phyloP scores from a whole-genome alignment of 2,113 vertebrate genomes.

The Ia io region DNA sequence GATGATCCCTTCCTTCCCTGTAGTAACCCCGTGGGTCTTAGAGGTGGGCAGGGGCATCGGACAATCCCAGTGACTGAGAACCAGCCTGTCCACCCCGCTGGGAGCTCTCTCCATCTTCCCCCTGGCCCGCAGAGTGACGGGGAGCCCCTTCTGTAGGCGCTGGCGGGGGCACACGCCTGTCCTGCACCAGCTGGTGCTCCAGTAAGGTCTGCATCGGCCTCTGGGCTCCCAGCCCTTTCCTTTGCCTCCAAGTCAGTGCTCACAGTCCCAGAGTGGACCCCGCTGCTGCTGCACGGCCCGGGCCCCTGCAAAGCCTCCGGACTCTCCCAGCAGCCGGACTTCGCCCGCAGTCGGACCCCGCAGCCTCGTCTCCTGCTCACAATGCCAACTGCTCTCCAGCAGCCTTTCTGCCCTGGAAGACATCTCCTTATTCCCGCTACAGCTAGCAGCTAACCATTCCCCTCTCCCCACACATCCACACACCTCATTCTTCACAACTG shows the following conservation, averaged over 20 bases:
- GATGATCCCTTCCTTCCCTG: background rate
- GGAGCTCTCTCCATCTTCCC: background rate
- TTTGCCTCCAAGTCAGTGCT: background rate
- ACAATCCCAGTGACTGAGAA: background rate
- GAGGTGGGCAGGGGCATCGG: background rate
- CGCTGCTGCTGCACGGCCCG: background rate
- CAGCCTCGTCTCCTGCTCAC: background rate
- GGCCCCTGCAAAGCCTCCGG: background rate
- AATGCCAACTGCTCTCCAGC: background rate
- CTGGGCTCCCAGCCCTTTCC: background rate
- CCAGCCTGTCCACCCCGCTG: background rate
- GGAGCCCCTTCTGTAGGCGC: background rate
- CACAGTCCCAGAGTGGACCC: background rate
- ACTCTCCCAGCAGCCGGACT: background rate
- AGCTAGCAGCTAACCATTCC: background rate
- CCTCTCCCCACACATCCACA: background rate
- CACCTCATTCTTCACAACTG: background rate
- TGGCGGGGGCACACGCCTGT: background rate
- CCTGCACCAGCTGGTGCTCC: background rate
- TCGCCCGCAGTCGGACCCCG: background rate
- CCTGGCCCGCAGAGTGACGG: background rate
- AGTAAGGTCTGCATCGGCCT: background rate
- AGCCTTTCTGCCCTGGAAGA: background rate
- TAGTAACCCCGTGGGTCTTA: background rate
- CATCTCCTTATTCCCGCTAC: background rate